Conservation (phyloP, 2,888 invertebrate genomes). For the Hyles lineata region DNA sequence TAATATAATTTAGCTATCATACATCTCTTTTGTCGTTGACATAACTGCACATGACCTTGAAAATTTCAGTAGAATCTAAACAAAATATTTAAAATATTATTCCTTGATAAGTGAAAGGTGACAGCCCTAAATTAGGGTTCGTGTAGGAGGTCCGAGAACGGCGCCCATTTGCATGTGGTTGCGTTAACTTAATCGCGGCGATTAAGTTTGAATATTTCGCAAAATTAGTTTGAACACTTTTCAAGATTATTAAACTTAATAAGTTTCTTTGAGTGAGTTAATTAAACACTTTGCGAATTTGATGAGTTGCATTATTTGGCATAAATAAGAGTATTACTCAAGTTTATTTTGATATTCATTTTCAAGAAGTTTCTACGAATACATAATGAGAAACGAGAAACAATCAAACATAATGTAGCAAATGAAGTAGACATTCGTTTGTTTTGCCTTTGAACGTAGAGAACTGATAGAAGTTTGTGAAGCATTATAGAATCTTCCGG, state of each 20-base stretch:
- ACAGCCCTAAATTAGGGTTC: conserved; percentile 9
- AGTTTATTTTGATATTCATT: too few relatives aligned
- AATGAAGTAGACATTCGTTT: too few relatives aligned
- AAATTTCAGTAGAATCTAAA: too few relatives aligned
- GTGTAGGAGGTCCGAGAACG: conserved; percentile 8
- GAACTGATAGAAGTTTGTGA: too few relatives aligned
- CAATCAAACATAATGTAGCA: too few relatives aligned
- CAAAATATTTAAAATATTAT: background rate
- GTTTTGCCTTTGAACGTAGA: too few relatives aligned
- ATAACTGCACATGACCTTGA: too few relatives aligned
- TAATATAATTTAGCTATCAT: too few relatives aligned
- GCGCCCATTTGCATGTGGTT: conserved; percentile 30
- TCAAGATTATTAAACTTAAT: conserved; percentile 9
- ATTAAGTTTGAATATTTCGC: conserved; percentile 29
- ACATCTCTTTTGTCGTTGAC: too few relatives aligned
- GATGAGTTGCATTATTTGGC: background rate
- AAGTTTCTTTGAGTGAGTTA: conserved; percentile 16
- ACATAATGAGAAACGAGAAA: too few relatives aligned
- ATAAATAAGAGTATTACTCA: background rate
- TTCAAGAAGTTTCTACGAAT: too few relatives aligned
- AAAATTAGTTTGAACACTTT: conserved; percentile 31
- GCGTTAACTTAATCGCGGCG: conserved; percentile 22
- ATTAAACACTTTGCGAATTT: background rate
- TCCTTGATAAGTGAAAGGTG: background rate
- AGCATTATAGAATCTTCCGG: too few relatives aligned